Base-by-base conservation (phyloP, 2,888 invertebrate species). In the Darwinula stevensoni region DNA sequence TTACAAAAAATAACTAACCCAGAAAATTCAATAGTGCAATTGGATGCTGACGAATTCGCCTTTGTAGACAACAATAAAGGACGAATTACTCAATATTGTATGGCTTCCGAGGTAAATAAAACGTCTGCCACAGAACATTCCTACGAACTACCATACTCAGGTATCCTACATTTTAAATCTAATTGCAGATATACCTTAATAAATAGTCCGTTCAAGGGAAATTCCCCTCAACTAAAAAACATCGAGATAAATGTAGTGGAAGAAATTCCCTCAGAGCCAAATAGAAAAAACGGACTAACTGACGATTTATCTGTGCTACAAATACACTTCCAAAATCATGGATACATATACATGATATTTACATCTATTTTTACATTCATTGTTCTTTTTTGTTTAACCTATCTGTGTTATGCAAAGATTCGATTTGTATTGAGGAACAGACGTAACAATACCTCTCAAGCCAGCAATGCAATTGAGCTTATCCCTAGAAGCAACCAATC, bases 11-110 rank as follows among this genome's bases (percentile, higher is more conserved):
- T 22, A 9, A 22, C n/a, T 22, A 6, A 22, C n/a, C 22, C 22
- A 6, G 22, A 22, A 22, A 22, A 22, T 22, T 9, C 22, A 22
- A n/a, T 22, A n/a, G 22, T 22, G 6, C 22, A 22, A 22, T 22
- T 22, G n/a, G 22, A 22, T 22, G 22, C 22, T 22, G 22, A 22
- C 22, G 22, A 22, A 22, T 22, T 22, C n/a, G 22, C 22, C 22
- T 22, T 22, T 22, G 22, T 22, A n/a, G 22, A 22, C 22, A 22
- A 6, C n/a, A n/a, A 22, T n/a, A 22, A 22, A 22, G 22, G 22
- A 9, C 22, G 22, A 22, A 22, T 22, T 22, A 22, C 22, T n/a
- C 22, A 22, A n/a, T 22, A 22, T n/a, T 22, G 22, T 22, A n/a
- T 22, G 22, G 22, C 22, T n/a, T 22, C 22, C 6, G 22, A 22